Evolutionary conservation across 2,797 vertebrate genomes (phyloP).

Genomic region (Loriculus beryllinus): DNA sequence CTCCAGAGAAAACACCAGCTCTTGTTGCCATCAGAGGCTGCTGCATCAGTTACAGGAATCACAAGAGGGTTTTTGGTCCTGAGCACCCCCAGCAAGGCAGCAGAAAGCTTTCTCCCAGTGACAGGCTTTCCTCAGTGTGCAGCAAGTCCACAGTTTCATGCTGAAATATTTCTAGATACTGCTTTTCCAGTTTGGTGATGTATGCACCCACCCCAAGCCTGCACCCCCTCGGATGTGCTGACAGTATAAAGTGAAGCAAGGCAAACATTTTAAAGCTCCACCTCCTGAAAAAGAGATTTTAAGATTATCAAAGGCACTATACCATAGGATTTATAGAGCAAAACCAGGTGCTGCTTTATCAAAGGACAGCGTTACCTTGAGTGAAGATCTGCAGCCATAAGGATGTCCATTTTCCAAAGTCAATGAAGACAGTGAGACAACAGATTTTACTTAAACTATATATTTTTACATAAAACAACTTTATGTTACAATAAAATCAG

Average conservation of each 20-base stretch:
- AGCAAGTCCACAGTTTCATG: background rate
- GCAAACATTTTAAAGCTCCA: background rate
- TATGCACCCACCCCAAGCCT: background rate
- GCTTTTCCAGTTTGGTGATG: background rate
- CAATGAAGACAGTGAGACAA: conserved; percentile 13
- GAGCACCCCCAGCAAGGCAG: background rate
- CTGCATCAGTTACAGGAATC: background rate
- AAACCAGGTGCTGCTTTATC: background rate
- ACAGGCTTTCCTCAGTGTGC: background rate
- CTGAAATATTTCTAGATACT: background rate
- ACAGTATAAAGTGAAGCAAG: background rate
- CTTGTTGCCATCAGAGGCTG: background rate
- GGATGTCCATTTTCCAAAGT: background rate
- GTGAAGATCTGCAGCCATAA: background rate
- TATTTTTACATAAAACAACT: conserved; percentile 86
- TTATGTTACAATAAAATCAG: conserved; percentile 85
- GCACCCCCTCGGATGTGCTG: background rate
- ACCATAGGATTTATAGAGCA: background rate
- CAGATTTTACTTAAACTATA: conserved; percentile 79
- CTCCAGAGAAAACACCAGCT: background rate
- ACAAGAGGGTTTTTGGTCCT: background rate
- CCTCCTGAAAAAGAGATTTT: background rate
- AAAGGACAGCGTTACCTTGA: background rate
- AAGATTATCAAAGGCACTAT: background rate
- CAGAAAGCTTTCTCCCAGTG: background rate